Evolutionary conservation across 1,140 invertebrate genomes (phyloP).

Genomic region (Caligus rogercresseyi): DNA sequence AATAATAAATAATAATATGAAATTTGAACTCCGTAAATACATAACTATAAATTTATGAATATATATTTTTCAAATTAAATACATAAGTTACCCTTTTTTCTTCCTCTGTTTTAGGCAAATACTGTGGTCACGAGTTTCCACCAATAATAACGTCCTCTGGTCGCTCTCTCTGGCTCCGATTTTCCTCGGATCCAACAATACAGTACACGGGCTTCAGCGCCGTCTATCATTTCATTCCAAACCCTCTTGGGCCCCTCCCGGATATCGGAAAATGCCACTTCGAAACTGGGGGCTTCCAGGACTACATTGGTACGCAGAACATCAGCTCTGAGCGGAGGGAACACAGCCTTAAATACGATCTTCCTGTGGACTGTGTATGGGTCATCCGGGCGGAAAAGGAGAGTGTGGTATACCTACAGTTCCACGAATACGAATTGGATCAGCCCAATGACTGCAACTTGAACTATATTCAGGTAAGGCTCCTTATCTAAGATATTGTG

Average conservation of each 20-base stretch:
- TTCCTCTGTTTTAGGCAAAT: constrained; percentile 26
- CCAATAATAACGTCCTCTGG: constrained; percentile 52
- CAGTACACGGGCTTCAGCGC: constrained; percentile 55
- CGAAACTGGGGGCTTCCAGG: constrained; percentile 19
- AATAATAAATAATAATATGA: too few relatives aligned
- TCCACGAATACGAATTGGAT: constrained; percentile 15
- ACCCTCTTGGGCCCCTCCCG: constrained; percentile 14
- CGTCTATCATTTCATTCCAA: constrained; percentile 20
- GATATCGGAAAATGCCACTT: constrained; percentile 21
- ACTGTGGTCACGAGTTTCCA: constrained; percentile 57
- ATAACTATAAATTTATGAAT: too few relatives aligned
- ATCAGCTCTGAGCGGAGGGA: constrained; percentile 36
- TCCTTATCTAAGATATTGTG: too few relatives aligned
- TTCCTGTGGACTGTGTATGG: constrained; percentile 62
- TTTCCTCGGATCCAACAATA: constrained; percentile 64
- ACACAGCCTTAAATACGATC: constrained; percentile 33
- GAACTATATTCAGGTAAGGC: constrained; percentile 18
- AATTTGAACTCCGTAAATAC: too few relatives aligned
- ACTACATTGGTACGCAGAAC: constrained; percentile 29
- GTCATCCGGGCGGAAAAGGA: constrained; percentile 33
- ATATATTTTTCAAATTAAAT: too few relatives aligned
- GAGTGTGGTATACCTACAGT: constrained; percentile 17
- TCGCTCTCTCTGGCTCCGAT: constrained; percentile 59
- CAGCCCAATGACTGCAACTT: constrained; percentile 19
- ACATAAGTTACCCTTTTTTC: too few relatives aligned